A percentile compares a stretch with the other conserved stretches of the same genome.
Conservation (phyloP, 2,113 vertebrate species). For the Budorcas taxicolor region DNA sequence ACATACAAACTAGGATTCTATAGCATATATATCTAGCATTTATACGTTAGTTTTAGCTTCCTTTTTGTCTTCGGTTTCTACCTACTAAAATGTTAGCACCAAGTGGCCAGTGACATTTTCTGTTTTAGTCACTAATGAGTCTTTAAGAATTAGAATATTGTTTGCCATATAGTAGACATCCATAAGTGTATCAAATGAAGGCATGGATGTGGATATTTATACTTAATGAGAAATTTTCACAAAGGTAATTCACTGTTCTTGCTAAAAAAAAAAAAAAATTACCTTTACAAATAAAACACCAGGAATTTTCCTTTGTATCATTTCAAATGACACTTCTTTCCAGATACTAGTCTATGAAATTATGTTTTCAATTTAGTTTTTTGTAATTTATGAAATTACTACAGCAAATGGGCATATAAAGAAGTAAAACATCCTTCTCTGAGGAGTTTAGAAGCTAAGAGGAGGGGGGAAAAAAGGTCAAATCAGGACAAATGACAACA, state of each 20-base stretch:
- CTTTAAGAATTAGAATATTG: not conserved
- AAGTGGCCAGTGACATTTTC: not conserved
- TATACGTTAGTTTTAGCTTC: not conserved
- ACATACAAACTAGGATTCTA: not conserved
- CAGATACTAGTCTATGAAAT: not conserved
- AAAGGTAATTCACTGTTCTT: not conserved
- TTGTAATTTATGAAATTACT: not conserved
- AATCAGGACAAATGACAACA: not conserved
- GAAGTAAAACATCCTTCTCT: not conserved
- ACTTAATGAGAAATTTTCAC: not conserved
- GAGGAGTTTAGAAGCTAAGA: not conserved
- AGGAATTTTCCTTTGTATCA: not conserved
- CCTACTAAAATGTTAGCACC: not conserved
- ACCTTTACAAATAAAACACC: not conserved
- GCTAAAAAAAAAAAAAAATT: not conserved
- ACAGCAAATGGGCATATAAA: not conserved
- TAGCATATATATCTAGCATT: not conserved
- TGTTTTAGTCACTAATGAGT: not conserved
- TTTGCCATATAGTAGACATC: not conserved
- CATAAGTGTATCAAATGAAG: not conserved
- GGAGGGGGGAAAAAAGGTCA: fast-evolving
- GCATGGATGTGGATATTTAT: not conserved
- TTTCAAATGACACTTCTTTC: not conserved
- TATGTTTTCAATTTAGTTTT: not conserved
- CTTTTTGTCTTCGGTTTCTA: not conserved